phyloP scores from a whole-genome alignment of 2,113 vertebrate genomes.

The Delphinapterus leucas region DNA sequence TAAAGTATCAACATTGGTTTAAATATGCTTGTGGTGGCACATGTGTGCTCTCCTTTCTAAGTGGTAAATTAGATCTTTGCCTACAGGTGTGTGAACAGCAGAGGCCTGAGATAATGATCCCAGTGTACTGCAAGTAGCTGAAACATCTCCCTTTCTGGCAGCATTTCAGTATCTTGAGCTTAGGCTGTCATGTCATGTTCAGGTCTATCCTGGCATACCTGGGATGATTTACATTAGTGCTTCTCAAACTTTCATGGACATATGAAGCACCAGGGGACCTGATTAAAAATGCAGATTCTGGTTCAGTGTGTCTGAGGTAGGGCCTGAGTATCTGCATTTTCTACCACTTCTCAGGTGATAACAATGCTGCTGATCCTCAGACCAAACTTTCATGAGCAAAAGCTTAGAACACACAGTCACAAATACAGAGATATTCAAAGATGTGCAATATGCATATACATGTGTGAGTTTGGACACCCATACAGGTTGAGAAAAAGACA shows the following conservation, averaged over 20 bases:
- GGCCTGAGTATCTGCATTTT: background rate
- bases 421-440: background rate
- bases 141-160: conserved; percentile 50
- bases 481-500: background rate
- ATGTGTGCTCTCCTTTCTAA: background rate
- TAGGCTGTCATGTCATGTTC: background rate
- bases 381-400: background rate
- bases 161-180: conserved; percentile 1
- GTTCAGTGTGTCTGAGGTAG: background rate
- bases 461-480: background rate
- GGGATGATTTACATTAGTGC: background rate
- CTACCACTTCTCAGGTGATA: background rate
- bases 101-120: background rate
- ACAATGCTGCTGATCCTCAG: background rate
- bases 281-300: background rate
- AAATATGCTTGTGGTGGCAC: background rate
- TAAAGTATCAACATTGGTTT: background rate
- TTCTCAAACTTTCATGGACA: background rate
- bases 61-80: conserved; percentile 20
- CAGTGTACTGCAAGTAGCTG: background rate
- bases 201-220: conserved; percentile 34
- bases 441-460: background rate
- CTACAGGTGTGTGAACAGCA: background rate
- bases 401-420: background rate
- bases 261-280: background rate